These are phyloP conservation scores for Agriotes lineatus DNA, from an alignment of 2,888 invertebrate genomes.

Conservation along the genomic window DNA sequence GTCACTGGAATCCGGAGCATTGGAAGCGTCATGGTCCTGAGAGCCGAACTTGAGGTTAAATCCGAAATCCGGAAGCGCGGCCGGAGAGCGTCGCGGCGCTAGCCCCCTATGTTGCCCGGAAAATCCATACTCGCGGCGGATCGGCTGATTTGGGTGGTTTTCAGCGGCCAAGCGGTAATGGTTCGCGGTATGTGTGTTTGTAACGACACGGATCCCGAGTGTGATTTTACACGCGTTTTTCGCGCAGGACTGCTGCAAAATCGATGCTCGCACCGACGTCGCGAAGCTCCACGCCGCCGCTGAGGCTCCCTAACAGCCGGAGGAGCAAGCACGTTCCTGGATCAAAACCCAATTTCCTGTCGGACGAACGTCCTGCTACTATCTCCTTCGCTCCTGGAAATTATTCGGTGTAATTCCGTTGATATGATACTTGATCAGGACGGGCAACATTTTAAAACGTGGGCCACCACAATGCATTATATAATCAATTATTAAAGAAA, in stretches of 20 bases:
- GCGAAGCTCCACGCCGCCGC: conserved; percentile 26
- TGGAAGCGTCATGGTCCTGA: conserved; percentile 12
- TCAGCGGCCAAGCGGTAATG: conserved; percentile 26
- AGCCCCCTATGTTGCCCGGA: neutral
- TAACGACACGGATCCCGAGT: conserved; percentile 57
- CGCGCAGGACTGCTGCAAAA: conserved; percentile 60
- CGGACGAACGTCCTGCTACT: too few species aligned
- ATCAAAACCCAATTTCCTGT: conserved; percentile 4
- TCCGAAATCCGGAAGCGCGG: too few species aligned
- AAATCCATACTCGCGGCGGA: too few species aligned
- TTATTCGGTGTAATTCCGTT: too few species aligned
- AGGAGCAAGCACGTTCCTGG: neutral
- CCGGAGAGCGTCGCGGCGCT: too few species aligned
- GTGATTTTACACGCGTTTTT: conserved; percentile 60
- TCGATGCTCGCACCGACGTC: conserved; percentile 59
- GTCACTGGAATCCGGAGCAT: conserved; percentile 17
- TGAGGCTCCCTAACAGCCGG: conserved; percentile 16
- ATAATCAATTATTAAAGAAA: too few species aligned
- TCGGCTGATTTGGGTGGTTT: neutral
- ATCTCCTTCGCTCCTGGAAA: too few species aligned
- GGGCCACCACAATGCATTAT: too few species aligned
- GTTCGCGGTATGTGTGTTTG: conserved; percentile 56
- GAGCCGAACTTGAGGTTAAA: conserved; percentile 14
- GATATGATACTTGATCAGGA: too few species aligned
- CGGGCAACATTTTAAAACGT: too few species aligned